Evolutionary conservation across 2,888 invertebrate species (phyloP).

Genomic region (Acronicta aceris): DNA sequence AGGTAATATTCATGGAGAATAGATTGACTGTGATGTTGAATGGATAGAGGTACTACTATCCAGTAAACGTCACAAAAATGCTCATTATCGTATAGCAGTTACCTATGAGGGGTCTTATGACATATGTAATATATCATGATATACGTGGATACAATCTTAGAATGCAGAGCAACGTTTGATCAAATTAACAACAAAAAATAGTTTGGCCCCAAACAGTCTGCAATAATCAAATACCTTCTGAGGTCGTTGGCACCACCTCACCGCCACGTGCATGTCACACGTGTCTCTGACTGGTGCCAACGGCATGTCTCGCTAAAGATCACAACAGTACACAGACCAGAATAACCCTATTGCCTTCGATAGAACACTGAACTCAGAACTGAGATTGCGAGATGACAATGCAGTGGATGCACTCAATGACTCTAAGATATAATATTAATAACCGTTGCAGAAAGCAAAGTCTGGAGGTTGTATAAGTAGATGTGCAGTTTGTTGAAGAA

Average conservation of each 20-base stretch:
- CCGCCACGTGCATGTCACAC: constrained; percentile 34
- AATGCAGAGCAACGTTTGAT: background rate
- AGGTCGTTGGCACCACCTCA: constrained; percentile 38
- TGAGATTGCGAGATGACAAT: constrained; percentile 18
- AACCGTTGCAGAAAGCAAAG: background rate
- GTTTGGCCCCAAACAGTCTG: constrained; percentile 43
- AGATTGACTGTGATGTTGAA: no score
- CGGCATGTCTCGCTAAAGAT: constrained; percentile 44
- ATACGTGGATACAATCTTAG: no score
- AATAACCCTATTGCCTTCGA: constrained; percentile 50
- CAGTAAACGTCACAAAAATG: no score
- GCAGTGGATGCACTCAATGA: constrained; percentile 7
- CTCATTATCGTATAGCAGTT: no score
- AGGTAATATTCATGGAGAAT: no score
- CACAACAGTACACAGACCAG: constrained; percentile 46
- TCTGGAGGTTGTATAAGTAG: background rate
- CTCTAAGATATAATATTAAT: background rate
- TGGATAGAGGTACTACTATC: no score
- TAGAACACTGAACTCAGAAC: constrained; percentile 41
- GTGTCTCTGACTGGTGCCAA: constrained; percentile 34
- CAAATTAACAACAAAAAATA: background rate
- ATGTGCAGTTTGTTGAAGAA: background rate
- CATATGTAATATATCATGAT: no score
- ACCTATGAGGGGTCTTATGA: no score
- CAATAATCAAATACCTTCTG: constrained; percentile 27